Conservation (phyloP, 1,140 invertebrate genomes). For the Magallana gigas region DNA sequence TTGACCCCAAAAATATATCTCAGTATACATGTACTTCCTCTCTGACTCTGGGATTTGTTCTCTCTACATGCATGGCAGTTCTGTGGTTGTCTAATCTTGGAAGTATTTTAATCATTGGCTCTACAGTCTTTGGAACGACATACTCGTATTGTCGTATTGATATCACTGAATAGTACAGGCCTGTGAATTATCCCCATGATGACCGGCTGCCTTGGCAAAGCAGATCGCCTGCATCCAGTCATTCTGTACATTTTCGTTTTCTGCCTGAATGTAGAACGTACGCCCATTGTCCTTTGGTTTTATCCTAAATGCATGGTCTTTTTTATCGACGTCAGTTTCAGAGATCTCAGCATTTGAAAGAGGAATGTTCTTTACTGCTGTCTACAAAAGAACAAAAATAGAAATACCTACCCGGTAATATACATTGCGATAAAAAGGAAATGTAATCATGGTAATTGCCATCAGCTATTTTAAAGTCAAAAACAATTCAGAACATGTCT, state of each 20-base stretch:
- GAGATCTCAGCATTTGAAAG: slow-evolving; percentile 76
- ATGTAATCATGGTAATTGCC: too few relatives aligned
- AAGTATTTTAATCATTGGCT: not conserved
- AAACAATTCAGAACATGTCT: too few relatives aligned
- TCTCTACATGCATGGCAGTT: too few relatives aligned
- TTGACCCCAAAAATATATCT: too few relatives aligned
- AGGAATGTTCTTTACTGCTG: slow-evolving; percentile 70
- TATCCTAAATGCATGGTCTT: slow-evolving; percentile 75
- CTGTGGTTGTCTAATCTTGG: too few relatives aligned
- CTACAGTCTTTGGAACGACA: not conserved
- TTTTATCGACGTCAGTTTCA: slow-evolving; percentile 76
- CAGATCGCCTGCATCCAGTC: slow-evolving; percentile 79
- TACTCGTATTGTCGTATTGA: not conserved
- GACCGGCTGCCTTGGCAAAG: slow-evolving; percentile 77
- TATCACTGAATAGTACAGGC: slow-evolving; percentile 76
- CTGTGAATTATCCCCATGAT: slow-evolving; percentile 71
- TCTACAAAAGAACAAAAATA: slow-evolving; percentile 65
- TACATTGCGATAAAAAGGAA: too few relatives aligned
- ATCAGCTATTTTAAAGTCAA: too few relatives aligned
- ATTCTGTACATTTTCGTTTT: slow-evolving; percentile 73
- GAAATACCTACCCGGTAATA: not conserved
- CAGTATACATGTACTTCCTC: too few relatives aligned
- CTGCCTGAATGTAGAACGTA: slow-evolving; percentile 76
- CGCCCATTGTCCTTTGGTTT: slow-evolving; percentile 74
- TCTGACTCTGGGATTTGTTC: too few relatives aligned